Evolutionary conservation across 2,888 invertebrate genomes (phyloP).

Genomic region (Cryptus armator): DNA sequence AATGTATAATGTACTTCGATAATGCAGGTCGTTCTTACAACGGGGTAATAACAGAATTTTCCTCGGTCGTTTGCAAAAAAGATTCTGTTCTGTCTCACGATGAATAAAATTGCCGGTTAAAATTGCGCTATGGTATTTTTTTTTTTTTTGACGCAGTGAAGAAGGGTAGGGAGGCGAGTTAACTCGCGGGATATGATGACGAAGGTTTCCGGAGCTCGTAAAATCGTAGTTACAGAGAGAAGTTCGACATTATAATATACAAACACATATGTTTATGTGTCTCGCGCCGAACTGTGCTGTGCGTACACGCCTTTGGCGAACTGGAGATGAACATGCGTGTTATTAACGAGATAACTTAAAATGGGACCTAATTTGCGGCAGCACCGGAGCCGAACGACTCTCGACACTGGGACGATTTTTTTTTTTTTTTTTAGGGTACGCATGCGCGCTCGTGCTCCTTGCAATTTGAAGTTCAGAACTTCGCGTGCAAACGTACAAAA

Average conservation of each 20-base stretch:
- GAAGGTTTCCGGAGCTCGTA: constrained; percentile 63
- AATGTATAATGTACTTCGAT: neutral
- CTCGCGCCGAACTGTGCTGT: neutral
- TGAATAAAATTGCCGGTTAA: constrained; percentile 33
- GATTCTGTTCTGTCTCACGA: neutral
- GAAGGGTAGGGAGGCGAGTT: constrained; percentile 24
- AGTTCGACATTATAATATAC: constrained; percentile 45
- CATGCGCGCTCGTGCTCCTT: constrained; percentile 16
- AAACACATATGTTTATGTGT: constrained; percentile 1
- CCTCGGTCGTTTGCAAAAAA: neutral
- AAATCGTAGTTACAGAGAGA: constrained; percentile 52
- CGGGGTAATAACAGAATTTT: neutral
- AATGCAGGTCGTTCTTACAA: neutral
- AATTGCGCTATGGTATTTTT: constrained; percentile 59
- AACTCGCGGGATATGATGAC: constrained; percentile 45
- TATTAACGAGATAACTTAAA: constrained; percentile 68
- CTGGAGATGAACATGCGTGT: constrained; percentile 51
- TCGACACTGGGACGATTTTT: constrained; percentile 2
- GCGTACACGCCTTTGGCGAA: constrained; percentile 42
- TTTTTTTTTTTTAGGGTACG: neutral
- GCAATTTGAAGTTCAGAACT: constrained; percentile 19
- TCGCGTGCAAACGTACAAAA: constrained; percentile 29
- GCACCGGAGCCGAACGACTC: constrained; percentile 60
- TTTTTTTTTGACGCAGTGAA: neutral
- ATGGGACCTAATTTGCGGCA: constrained; percentile 61